Base-by-base conservation (phyloP, 2,888 invertebrate species). In the Nymphalis polychloros region DNA sequence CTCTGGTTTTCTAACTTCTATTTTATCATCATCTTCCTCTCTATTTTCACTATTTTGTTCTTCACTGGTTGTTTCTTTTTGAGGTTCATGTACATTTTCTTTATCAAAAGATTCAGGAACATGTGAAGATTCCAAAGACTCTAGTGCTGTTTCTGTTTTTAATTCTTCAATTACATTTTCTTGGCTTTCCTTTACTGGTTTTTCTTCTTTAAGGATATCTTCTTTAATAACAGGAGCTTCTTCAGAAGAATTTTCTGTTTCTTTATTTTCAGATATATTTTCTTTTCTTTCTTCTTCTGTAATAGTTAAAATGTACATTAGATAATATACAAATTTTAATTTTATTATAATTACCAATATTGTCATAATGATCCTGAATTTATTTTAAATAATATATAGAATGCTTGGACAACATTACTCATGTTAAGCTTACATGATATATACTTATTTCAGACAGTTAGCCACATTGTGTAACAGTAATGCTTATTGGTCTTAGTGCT, bases 1-100 rank as follows among this genome's bases (percentile, higher is more conserved):
- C 75, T 92, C 87, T 41, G 93, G 90, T 72, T 92, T 88, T 4
- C 81, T 84, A 46, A 87, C 85, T 75, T 88, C 85, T 17, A 83
- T 81, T 68, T 76, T 80, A 67, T 83, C 81, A n/a, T 82, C 81
- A 16, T 82, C 59, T 59, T 68, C 69, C 59, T 73, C 72, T 55
- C 67, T 62, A 64, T 66, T 63, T 55, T 61, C 70, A 64, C 3
- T 72, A 63, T 63, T 59, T 63, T 68, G 68, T 41, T 71, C 65
- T 67, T 75, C 69, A 52, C 68, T 75, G 52, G 59, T 72, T 59
- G 73, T 76, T 52, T 75, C 77, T 66, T 74, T 78, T 61, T 68
- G 73, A 49, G 73, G 66, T 41, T 82, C 79, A 53, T 77, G 77
- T 59, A 76, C 77, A 6, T 70, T 61, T 60, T 77, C 79, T 69